Base-by-base conservation (phyloP, 2,113 vertebrate species). In the Rutilus rutilus region DNA sequence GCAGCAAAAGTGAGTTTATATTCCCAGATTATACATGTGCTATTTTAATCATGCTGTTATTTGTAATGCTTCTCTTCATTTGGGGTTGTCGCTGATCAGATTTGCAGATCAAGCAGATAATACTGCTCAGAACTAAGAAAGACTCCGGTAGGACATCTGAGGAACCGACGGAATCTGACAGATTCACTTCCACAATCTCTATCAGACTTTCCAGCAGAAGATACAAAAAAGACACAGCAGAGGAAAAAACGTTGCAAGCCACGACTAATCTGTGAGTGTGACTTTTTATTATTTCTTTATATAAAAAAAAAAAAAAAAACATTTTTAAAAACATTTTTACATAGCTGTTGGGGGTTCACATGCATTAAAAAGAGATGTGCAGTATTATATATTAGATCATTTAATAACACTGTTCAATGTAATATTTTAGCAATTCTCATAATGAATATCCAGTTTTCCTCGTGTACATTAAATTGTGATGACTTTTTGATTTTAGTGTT, bases 131-230 rank as follows among this genome's bases (percentile, higher is more conserved):
- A 65, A 23, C 65, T 59, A 69, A 64, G 52, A 54, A 30, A 5
- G 78, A 83, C 15, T n/a, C 52, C 36, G 25, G 9, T 36, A 76
- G 86, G 25, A 60, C 45, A 19, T 6, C 76, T 21, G 76, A 25
- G 54, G 50, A 57, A 25, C 59, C 7, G 27, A 78, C 17, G 1
- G 10, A 85, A n/a, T 30, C 57, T 39, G 10, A 10, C 21, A 36
- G 25, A 64, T 88, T 84, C 71, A 90, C 87, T 7, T 87, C 89
- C 23, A 81, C 60, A 39, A 42, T 84, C 27, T 88, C 86, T 14
- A 39, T 87, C 23, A 76, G 67, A 9, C 42, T 86, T 47, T 62
- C 87, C 6, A 39, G 15, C 10, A 79, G 45, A 57, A 74, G 52
- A 71, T 71, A 33, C 8, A 77, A 75, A 30, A 52, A 47, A 17